Evolutionary conservation across 53 echinoderm and acorn worm genomes (phyloP), one percentile per base, ranked within the genome.

Genomic region (Crossaster papposus): DNA sequence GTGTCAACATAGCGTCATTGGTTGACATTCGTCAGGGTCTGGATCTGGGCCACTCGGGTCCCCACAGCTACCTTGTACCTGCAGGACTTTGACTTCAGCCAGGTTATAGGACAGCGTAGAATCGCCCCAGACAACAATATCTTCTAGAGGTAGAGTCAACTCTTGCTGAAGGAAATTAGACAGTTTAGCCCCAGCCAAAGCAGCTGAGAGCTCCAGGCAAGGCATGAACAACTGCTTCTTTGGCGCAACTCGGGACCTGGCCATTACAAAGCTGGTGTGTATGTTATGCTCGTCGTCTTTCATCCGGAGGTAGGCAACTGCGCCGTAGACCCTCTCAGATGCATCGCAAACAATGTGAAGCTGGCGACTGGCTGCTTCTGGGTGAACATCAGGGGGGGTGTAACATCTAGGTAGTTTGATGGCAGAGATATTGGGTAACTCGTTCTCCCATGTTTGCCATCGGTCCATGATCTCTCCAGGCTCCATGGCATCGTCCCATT

Each of bases 1-100:
- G 64, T 74, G 11, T 89, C 76, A 34, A 89, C 81, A 72, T 91
- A 70, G 30, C 70, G 77, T 80, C 89, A 89, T n/a, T 44, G 51
- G 28, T 36, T 64, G 37, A 28, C 44, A 29, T 74, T 2, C 24
- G 73, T 85, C 29, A 73, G 14, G 75, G 86, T 52, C 72, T 85
- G 55, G 4, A 73, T 53, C 32, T 52, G 30, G 32, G 72, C 33
- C 5, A 73, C 74, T 73, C 74, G 53, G 26, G 86, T 50, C 12
- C 85, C 52, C 29, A 44, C 54, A 22, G 36, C 14, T 22, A 83
- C 51, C n/a, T 91, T 91, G 77, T 58, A 86, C 32, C 80, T 51
- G 9, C 55, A 51, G 37, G 78, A 79, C 18, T 88, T 55, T 20
- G 55, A 68, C 32, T 79, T 80, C 30, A 92, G 70, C 88, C 91